Evolutionary conservation across 2,888 invertebrate species (phyloP).

Genomic region (Hirtodrosophila duncani): DNA sequence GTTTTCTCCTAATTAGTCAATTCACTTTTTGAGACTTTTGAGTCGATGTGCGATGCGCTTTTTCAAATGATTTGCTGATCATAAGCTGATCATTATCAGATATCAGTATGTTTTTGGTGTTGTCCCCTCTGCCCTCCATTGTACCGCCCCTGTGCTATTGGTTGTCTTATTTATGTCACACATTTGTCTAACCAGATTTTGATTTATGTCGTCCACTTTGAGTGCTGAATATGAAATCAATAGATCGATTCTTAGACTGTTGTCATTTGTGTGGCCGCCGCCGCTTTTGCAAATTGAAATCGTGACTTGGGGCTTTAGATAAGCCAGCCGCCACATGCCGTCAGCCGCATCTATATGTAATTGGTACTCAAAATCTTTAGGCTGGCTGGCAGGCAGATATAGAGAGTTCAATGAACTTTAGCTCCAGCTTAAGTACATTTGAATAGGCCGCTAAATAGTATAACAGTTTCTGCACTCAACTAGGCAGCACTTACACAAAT

Average conservation of each 20-base stretch:
- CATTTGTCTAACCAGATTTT: slow-evolving; percentile 48
- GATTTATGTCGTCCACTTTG: slow-evolving; percentile 67
- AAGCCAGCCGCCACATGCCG: slow-evolving; percentile 34
- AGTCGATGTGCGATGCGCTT: too few relatives aligned
- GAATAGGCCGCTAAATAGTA: slow-evolving; percentile 25
- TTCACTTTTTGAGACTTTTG: too few relatives aligned
- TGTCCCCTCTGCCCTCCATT: background rate
- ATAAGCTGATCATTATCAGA: background rate
- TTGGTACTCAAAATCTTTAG: slow-evolving; percentile 11
- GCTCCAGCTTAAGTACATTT: background rate
- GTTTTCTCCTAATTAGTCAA: too few relatives aligned
- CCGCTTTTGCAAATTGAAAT: slow-evolving; percentile 71
- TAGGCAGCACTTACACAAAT: slow-evolving; percentile 49
- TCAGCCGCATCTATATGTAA: slow-evolving; percentile 24
- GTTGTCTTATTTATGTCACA: slow-evolving; percentile 53
- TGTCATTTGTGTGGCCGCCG: slow-evolving; percentile 36
- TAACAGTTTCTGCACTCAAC: slow-evolving; percentile 35
- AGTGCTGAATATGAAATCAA: slow-evolving; percentile 71
- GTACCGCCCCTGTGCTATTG: slow-evolving; percentile 16
- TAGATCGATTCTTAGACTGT: slow-evolving; percentile 59
- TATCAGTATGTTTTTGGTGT: background rate
- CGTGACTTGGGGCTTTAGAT: slow-evolving; percentile 74
- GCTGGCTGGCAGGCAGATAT: slow-evolving; percentile 2
- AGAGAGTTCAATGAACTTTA: slow-evolving; percentile 43
- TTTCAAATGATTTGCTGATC: background rate